phyloP scores from a whole-genome alignment of 2,888 invertebrate genomes.

The Chaitophorus viminalis region DNA sequence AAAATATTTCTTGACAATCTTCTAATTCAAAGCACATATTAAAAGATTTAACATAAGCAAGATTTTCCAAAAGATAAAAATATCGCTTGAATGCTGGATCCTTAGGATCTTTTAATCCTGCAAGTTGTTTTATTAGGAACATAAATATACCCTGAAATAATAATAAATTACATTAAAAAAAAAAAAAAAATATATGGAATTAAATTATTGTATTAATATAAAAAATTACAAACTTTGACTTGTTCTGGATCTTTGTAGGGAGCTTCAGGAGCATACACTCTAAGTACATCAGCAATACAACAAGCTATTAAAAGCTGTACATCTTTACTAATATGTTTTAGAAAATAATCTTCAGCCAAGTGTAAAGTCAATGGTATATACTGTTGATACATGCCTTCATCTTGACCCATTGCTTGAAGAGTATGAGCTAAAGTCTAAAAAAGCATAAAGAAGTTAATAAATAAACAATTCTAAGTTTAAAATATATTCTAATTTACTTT shows the following conservation, averaged over 20 bases:
- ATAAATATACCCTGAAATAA: constrained; percentile 81
- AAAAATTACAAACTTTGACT: constrained; percentile 73
- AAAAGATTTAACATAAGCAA: constrained; percentile 97
- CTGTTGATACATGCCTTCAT: constrained; percentile 88
- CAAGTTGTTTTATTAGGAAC: constrained; percentile 92
- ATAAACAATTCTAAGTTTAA: neutral
- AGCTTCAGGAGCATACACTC: constrained; percentile 97
- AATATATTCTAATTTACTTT: constrained; percentile 74
- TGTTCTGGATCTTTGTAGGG: constrained; percentile 96
- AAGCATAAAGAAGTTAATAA: constrained; percentile 5
- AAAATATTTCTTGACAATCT: constrained; percentile 96
- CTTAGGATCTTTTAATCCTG: constrained; percentile 94
- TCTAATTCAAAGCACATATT: constrained; percentile 99
- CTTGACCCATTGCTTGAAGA: constrained; percentile 95
- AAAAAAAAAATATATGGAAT: neutral
- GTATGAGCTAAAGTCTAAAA: constrained; percentile 88
- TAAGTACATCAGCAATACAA: constrained; percentile 95
- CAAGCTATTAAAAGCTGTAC: constrained; percentile 95
- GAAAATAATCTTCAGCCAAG: constrained; percentile 91
- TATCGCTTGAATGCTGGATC: constrained; percentile 97
- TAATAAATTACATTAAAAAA: neutral
- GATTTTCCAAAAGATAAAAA: constrained; percentile 95
- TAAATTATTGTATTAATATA: constrained; percentile 7
- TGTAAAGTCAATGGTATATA: constrained; percentile 92
- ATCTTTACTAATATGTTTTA: constrained; percentile 89